Evolutionary conservation across 2,797 vertebrate genomes (phyloP), one percentile per base, ranked within the genome.

Genomic region (Cygnus olor): DNA sequence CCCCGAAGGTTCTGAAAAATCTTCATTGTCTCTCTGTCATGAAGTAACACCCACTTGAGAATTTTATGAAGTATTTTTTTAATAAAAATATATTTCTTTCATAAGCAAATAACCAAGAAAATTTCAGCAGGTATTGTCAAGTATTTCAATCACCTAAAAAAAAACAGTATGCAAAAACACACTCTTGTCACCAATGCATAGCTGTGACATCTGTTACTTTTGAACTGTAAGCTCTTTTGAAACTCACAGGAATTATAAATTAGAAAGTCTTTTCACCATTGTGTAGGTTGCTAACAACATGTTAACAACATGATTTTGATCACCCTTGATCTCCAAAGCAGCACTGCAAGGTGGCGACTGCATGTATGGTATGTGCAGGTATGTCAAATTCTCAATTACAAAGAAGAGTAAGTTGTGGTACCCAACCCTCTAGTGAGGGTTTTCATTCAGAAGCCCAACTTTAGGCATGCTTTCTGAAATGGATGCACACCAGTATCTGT

Each of bases 161-260:
- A 28, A 1, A 47, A 11, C 28, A 6, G 8, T 14, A 21, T 14
- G 47, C 22, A 57, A 85, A 87, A 9, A 51, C 10, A 65, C 12
- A 65, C 11, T 10, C 34, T 45, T 6, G 6, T 53, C 64, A 74
- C 18, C 27, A 38, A 34, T 14, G 42, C 0, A 11, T n/a, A 83
- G 16, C 10, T 32, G 34, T 19, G 8, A 22, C 3, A 42, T 30
- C 81, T 49, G 49, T 68, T 86, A 57, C 21, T 49, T 78, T 34
- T 2, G 36, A 82, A 54, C 19, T 9, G 27, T 17, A 73, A 63
- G 28, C 32, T 66, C 57, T 78, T 78, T 12, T 16, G 56, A 40
- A 88, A 63, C 25, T 66, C 21, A 0, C 0, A 30, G 24, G 42
- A 24, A 17, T 6, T 63, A 0, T 30, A 42, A 60, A 7, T 14